These are phyloP conservation scores for Agrochola circellaris DNA, from an alignment of 2,888 invertebrate genomes.

Conservation along the genomic window DNA sequence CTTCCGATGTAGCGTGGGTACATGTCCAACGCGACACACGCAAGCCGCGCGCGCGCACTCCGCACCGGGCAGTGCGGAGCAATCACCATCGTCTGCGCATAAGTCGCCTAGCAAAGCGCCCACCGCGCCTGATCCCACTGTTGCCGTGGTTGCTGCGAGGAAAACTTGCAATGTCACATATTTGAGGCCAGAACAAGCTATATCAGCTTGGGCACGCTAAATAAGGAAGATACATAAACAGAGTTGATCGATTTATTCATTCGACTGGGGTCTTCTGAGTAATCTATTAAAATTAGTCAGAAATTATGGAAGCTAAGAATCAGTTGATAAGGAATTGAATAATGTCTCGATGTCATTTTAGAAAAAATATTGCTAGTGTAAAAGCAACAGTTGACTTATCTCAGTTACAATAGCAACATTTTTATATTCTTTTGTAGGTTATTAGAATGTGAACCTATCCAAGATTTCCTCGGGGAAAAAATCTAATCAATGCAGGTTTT, in stretches of 20 bases:
- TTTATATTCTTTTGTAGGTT: background rate
- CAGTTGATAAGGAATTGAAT: background rate
- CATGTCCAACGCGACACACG: constrained; percentile 92
- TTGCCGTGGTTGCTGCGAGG: constrained; percentile 85
- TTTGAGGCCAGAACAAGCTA: background rate
- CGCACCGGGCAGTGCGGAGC: constrained; percentile 92
- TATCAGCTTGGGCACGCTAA: background rate
- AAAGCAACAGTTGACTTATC: background rate
- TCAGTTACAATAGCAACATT: background rate
- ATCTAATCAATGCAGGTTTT: background rate
- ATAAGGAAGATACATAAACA: background rate
- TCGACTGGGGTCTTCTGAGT: background rate
- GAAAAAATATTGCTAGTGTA: background rate
- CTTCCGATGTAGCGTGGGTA: constrained; percentile 85
- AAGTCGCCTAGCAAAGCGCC: constrained; percentile 94
- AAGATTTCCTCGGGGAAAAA: background rate
- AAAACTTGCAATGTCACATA: constrained; percentile 4
- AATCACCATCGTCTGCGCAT: constrained; percentile 91
- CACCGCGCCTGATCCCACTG: constrained; percentile 84
- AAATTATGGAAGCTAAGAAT: background rate
- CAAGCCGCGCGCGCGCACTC: constrained; percentile 94
- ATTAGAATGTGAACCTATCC: background rate
- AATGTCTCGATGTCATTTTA: background rate
- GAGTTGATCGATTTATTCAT: background rate
- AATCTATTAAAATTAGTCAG: background rate